Conservation (phyloP, 2,797 vertebrate species). For the Cynodonichthys magdalenae region DNA sequence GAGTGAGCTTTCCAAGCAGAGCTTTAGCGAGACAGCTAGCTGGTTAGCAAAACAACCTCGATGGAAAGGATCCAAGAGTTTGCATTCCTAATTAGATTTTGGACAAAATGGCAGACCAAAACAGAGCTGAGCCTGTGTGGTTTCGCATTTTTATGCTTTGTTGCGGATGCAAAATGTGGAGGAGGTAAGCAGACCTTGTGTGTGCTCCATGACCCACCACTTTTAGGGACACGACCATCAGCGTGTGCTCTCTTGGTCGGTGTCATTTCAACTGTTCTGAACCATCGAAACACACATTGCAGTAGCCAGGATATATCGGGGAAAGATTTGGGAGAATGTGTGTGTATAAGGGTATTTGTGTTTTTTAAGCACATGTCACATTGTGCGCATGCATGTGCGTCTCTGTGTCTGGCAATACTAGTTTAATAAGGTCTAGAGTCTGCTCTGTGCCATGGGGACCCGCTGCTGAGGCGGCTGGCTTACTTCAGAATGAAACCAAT, state of each 20-base stretch:
- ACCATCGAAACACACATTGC: slow-evolving; percentile 17
- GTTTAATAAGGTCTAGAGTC: slow-evolving; percentile 83
- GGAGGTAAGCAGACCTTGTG: slow-evolving; percentile 68
- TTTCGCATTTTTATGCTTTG: slow-evolving; percentile 71
- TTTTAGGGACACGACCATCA: slow-evolving; percentile 12
- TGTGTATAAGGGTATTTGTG: slow-evolving; percentile 56
- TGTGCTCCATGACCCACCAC: slow-evolving; percentile 47
- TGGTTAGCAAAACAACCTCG: slow-evolving; percentile 49
- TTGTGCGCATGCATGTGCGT: slow-evolving; percentile 46
- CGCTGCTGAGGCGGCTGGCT: slow-evolving; percentile 74
- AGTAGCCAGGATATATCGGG: slow-evolving; percentile 2
- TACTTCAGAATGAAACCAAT: slow-evolving; percentile 85
- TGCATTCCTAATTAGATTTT: slow-evolving; percentile 57
- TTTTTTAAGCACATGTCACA: slow-evolving; percentile 67
- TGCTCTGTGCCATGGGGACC: slow-evolving; percentile 78
- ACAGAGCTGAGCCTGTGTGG: slow-evolving; percentile 53
- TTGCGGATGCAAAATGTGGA: slow-evolving; percentile 76
- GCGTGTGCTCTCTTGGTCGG: slow-evolving; percentile 14
- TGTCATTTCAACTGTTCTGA: slow-evolving; percentile 24
- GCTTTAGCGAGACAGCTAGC: slow-evolving; percentile 26
- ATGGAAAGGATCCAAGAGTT: slow-evolving; percentile 44
- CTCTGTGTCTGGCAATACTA: slow-evolving; percentile 67
- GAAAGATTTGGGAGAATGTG: slow-evolving; percentile 9
- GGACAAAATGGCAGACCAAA: slow-evolving; percentile 71
- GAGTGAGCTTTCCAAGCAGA: slow-evolving; percentile 37